phyloP scores from a whole-genome alignment of 2,113 vertebrate genomes.

The Callocephalon fimbriatum region DNA sequence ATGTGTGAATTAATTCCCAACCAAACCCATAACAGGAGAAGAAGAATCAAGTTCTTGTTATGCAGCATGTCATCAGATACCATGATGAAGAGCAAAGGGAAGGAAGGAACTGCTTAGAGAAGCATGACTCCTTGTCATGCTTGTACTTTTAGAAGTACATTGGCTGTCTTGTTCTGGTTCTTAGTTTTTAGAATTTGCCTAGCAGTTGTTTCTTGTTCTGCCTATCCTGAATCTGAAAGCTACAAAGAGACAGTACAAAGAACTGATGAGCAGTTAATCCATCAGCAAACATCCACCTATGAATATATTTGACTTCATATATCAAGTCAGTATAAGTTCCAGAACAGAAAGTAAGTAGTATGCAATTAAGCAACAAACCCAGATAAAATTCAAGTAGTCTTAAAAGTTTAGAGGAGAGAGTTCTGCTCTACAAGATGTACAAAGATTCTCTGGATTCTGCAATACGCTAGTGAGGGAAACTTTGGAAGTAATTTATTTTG shows the following conservation, averaged over 20 bases:
- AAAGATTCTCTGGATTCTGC: background rate
- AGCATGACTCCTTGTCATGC: background rate
- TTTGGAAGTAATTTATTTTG: background rate
- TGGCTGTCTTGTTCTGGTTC: background rate
- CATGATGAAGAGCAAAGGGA: background rate
- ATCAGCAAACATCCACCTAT: background rate
- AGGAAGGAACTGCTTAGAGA: background rate
- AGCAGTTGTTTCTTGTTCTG: background rate
- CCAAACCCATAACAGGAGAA: background rate
- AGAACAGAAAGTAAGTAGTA: background rate
- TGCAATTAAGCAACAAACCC: background rate
- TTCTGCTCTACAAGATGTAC: background rate
- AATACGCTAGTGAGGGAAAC: background rate
- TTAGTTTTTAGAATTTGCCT: background rate
- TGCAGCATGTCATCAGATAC: background rate
- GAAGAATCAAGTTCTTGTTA: background rate
- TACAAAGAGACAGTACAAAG: background rate
- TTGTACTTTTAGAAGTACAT: background rate
- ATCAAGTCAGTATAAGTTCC: background rate
- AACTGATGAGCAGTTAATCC: background rate
- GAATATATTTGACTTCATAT: background rate
- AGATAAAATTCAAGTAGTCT: background rate
- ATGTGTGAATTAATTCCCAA: background rate
- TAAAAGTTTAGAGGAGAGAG: background rate
- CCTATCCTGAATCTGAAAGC: background rate